A percentile compares a stretch with the other conserved stretches of the same genome.
Evolutionary conservation across 2,797 vertebrate genomes (phyloP).

Genomic region (Artibeus jamaicensis): DNA sequence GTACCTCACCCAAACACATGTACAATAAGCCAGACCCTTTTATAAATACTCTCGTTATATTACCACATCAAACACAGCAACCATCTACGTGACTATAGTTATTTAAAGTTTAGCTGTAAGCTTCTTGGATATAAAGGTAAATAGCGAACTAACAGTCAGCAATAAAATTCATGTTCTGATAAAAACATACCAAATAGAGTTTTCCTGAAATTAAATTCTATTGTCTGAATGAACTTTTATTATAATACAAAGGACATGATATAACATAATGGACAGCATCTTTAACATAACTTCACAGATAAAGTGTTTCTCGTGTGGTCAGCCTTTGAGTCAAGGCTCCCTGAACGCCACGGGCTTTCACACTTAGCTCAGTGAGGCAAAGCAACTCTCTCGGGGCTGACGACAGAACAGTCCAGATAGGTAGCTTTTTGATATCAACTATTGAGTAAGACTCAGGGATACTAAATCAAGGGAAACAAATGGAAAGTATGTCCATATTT

Average conservation of each 20-base stretch:
- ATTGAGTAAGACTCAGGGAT: background rate
- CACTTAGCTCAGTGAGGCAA: background rate
- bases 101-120: background rate
- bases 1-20: background rate
- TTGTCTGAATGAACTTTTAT: background rate
- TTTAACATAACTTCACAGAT: background rate
- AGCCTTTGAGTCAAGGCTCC: background rate
- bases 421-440: background rate
- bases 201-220: background rate
- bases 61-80: background rate
- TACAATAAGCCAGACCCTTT: background rate
- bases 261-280: background rate
- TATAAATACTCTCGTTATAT: background rate
- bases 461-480: background rate
- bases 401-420: background rate
- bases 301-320: background rate
- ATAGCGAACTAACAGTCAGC: background rate
- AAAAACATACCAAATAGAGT: background rate
- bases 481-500: background rate
- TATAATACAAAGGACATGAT: background rate
- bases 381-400: background rate
- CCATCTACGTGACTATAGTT: background rate
- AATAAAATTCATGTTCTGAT: constrained; percentile 5
- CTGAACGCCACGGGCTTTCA: background rate
- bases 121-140: background rate